Evolutionary conservation across 2,113 vertebrate genomes (phyloP), one percentile per base, ranked within the genome.

Genomic region (Turnix velox): DNA sequence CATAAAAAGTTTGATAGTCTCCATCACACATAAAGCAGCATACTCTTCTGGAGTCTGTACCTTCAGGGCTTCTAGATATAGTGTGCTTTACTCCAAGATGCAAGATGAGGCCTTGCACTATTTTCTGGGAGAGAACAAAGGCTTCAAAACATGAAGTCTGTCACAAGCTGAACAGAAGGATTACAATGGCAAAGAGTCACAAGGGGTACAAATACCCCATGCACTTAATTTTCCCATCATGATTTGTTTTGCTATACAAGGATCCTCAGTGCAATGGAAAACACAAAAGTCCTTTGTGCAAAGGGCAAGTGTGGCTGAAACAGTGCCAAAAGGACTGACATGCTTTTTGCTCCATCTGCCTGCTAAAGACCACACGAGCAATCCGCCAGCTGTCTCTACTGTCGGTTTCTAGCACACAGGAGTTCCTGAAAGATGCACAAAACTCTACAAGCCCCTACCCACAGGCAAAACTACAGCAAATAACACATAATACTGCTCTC

Each of bases 301-400:
- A 87, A 76, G 78, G 84, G 89, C 84, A 90, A 96, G 81, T 46
- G 84, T 30, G 76, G 91, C 81, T 96, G 94, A 96, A 91, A 73
- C 4, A 85, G 63, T 85, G 91, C 92, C 95, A 96, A 95, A 28
- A 89, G 82, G 87, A 80, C 78, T 89, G 93, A 93, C 94, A 87
- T 37, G 89, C 91, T 93, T 96, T 91, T 94, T 95, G 87, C 93
- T 95, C 89, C 92, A 96, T 95, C 94, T 96, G 92, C 95, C 89
- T 85, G 71, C 71, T 93, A 78, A 91, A 85, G 91, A 92, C 55
- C 94, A 83, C 39, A 82, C 1, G 35, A 92, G 87, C 94, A 58
- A 89, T 83, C 93, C 85, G 89, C 81, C 95, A 95, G 91, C 94
- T 96, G 94, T 92, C 89, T 77, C 78, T 65, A 23, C 71, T 74